Percentiles rank a stretch among this genome's conserved stretches.
These are phyloP conservation scores for Dysmachus trigonus DNA, from an alignment of 2,888 invertebrate species.

Conservation along the genomic window DNA sequence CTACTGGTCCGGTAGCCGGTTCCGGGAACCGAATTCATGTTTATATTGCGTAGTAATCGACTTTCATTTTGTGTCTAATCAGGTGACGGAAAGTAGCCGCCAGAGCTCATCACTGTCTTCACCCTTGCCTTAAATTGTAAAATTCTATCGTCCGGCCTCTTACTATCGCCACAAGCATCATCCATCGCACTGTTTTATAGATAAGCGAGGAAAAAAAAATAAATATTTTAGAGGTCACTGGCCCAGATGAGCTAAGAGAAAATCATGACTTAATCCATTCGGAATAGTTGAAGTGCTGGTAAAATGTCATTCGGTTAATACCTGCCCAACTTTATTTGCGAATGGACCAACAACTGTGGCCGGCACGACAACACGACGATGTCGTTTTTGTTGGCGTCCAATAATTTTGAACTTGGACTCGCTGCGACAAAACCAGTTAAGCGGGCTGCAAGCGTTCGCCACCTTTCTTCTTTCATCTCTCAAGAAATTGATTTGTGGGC, in stretches of 20 bases:
- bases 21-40: not conserved
- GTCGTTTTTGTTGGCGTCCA: not conserved
- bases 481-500: conserved; percentile 3
- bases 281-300: conserved; percentile 12
- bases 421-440: conserved; percentile 18
- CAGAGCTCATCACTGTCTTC: not conserved
- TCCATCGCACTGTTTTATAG: not conserved
- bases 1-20: not conserved
- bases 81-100: not conserved
- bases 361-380: not conserved
- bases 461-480: not conserved
- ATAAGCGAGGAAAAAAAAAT: not conserved
- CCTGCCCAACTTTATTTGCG: conserved; percentile 7
- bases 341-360: not conserved
- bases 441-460: conserved; percentile 14
- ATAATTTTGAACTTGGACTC: conserved; percentile 19
- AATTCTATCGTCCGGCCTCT: not conserved
- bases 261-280: conserved; percentile 24
- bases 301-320: conserved; percentile 23
- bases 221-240: conserved; percentile 21
- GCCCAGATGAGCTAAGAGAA: conserved; percentile 15
- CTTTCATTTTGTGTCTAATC: not conserved
- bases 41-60: not conserved
- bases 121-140: not conserved
- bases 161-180: not conserved